These are phyloP conservation scores for Protonibea diacanthus DNA, from an alignment of 2,797 vertebrate genomes.

Conservation along the genomic window DNA sequence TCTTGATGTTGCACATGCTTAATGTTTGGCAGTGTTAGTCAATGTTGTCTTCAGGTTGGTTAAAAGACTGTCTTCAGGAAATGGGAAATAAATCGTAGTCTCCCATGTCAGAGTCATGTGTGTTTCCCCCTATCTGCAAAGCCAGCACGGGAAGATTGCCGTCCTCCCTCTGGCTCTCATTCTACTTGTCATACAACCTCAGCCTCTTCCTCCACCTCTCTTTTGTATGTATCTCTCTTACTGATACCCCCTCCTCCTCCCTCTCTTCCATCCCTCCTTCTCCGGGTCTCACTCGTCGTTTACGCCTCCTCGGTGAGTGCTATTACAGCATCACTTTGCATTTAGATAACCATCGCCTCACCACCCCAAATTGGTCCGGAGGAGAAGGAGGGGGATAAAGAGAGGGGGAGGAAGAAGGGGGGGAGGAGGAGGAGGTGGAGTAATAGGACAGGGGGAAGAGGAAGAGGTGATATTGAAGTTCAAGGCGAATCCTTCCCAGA, in stretches of 20 bases:
- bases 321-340: slow-evolving; percentile 88
- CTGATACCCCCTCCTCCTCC: slow-evolving; percentile 6
- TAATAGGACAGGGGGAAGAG: slow-evolving; percentile 26
- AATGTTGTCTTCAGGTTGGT: background rate
- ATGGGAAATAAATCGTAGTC: background rate
- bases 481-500: slow-evolving; percentile 63
- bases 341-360: slow-evolving; percentile 86
- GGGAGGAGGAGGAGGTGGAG: slow-evolving; percentile 12
- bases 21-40: too few relatives aligned
- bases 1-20: too few relatives aligned
- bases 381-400: slow-evolving; percentile 50
- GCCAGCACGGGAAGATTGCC: background rate
- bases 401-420: slow-evolving; percentile 9
- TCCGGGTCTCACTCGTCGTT: slow-evolving; percentile 67
- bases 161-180: slow-evolving; percentile 1
- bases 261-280: slow-evolving; percentile 44
- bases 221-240: slow-evolving; percentile 29
- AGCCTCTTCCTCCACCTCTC: slow-evolving; percentile 19
- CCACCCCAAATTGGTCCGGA: slow-evolving; percentile 79
- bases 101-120: background rate
- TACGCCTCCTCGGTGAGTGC: slow-evolving; percentile 74
- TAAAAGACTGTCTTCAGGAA: background rate
- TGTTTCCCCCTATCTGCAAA: too few relatives aligned
- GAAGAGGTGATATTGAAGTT: slow-evolving; percentile 62
- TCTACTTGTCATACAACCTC: slow-evolving; percentile 37